A percentile compares a stretch with the other conserved stretches of the same genome.
phyloP scores from a whole-genome alignment of 2,888 invertebrate species.

The Chouioia cunea region DNA sequence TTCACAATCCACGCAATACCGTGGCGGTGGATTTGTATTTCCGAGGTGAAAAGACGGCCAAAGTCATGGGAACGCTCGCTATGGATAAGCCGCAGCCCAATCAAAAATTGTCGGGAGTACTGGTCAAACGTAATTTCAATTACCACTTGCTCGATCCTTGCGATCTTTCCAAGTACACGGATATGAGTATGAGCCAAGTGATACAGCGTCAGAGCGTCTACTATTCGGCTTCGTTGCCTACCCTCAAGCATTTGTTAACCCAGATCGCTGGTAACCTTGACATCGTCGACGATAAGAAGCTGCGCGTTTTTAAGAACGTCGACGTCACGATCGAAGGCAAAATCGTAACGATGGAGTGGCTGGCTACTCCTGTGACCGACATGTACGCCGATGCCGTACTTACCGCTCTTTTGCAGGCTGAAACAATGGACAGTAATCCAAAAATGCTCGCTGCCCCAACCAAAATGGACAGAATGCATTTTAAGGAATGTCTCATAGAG shows the following conservation, averaged over 20 bases:
- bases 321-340: constrained; percentile 85
- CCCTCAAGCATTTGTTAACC: constrained; percentile 81
- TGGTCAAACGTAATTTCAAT: constrained; percentile 98
- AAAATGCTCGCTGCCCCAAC: constrained; percentile 75
- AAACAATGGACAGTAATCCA: constrained; percentile 75
- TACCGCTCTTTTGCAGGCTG: constrained; percentile 88
- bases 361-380: constrained; percentile 94
- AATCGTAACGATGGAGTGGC: constrained; percentile 93
- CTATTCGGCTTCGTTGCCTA: constrained; percentile 81
- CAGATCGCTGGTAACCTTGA: constrained; percentile 84
- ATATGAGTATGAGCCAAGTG: constrained; percentile 93
- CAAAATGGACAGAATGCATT: constrained; percentile 91
- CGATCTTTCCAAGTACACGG: constrained; percentile 96
- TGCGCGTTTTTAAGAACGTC: constrained; percentile 86
- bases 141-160: constrained; percentile 93
- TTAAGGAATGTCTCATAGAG: constrained; percentile 91
- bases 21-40: constrained; percentile 93
- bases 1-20: constrained; percentile 97
- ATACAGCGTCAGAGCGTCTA: constrained; percentile 92
- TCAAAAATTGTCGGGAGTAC: constrained; percentile 87
- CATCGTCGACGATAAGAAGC: constrained; percentile 79
- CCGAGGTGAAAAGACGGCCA: constrained; percentile 97
- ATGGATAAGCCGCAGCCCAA: constrained; percentile 84
- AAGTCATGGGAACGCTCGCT: constrained; percentile 95
- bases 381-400: constrained; percentile 98